Conservation (phyloP, 1,140 invertebrate genomes). For the Rhynchophorus ferrugineus region DNA sequence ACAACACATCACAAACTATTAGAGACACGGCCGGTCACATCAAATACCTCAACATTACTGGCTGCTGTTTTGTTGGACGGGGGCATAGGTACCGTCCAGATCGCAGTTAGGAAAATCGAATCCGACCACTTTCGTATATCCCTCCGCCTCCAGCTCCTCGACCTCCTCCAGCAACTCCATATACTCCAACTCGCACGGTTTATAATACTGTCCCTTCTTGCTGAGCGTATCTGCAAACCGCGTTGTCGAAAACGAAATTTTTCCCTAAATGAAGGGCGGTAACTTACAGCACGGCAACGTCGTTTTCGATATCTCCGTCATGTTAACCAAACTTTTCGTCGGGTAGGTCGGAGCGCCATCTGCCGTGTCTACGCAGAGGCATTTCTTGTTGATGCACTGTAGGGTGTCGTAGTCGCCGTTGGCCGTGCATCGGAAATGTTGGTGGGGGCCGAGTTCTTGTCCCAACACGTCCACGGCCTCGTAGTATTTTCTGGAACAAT, state of each 20-base stretch:
- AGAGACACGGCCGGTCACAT: too few species aligned
- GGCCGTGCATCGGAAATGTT: conserved; percentile 42
- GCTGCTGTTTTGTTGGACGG: conserved; percentile 32
- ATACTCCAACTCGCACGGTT: conserved; percentile 43
- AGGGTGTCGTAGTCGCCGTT: conserved; percentile 50
- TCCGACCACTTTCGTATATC: conserved; percentile 35
- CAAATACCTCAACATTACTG: conserved; percentile 24
- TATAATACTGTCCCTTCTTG: conserved; percentile 39
- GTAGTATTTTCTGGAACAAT: conserved; percentile 43
- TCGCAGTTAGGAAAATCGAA: conserved; percentile 42
- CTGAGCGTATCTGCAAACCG: conserved; percentile 27
- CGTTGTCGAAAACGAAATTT: too few species aligned
- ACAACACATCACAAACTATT: conserved; percentile 25
- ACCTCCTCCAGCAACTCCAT: conserved; percentile 36
- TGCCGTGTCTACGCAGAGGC: conserved; percentile 47
- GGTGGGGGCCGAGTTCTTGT: conserved; percentile 25
- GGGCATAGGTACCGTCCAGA: conserved; percentile 47
- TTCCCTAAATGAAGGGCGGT: too few species aligned
- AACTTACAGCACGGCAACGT: conserved; percentile 50
- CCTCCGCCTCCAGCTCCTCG: conserved; percentile 34
- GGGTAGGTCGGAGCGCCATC: conserved; percentile 40
- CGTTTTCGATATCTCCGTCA: conserved; percentile 37
- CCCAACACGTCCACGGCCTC: conserved; percentile 32
- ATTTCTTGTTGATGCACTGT: conserved; percentile 47
- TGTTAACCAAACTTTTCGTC: conserved; percentile 36